Percentiles rank a stretch among this genome's conserved stretches.
These are phyloP conservation scores for Dryobota labecula DNA, from an alignment of 2,888 invertebrate genomes.

Conservation along the genomic window DNA sequence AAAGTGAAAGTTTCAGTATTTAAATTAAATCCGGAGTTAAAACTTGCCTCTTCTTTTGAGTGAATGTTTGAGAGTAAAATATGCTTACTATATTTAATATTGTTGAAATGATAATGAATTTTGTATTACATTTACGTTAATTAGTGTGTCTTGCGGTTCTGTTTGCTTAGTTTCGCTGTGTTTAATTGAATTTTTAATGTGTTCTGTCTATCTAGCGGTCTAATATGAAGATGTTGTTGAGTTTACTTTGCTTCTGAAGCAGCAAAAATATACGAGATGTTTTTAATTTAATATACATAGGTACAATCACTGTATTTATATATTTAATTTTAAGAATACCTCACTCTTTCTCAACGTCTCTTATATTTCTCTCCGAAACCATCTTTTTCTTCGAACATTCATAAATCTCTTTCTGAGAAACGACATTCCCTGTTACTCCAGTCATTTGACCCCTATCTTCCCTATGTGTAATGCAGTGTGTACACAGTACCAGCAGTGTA, in stretches of 20 bases:
- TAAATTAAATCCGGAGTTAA: slow-evolving; percentile 21
- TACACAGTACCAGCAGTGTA: slow-evolving; percentile 5
- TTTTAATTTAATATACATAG: too few species aligned
- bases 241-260: not conserved
- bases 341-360: not conserved
- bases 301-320: not conserved
- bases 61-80: slow-evolving; percentile 25
- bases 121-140: slow-evolving; percentile 31
- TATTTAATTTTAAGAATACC: not conserved
- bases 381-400: not conserved
- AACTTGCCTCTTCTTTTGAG: slow-evolving; percentile 26
- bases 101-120: slow-evolving; percentile 16
- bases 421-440: not conserved
- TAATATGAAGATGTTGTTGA: not conserved
- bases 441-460: not conserved
- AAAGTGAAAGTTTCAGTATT: slow-evolving; percentile 37
- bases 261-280: not conserved
- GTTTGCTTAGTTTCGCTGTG: not conserved
- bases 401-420: not conserved
- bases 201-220: not conserved
- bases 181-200: slow-evolving; percentile 16
- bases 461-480: slow-evolving; percentile 2
- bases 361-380: not conserved
- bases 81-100: not conserved
- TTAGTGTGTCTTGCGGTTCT: slow-evolving; percentile 13